Conservation (phyloP, 2,797 vertebrate genomes). For the Fundulus diaphanus region DNA sequence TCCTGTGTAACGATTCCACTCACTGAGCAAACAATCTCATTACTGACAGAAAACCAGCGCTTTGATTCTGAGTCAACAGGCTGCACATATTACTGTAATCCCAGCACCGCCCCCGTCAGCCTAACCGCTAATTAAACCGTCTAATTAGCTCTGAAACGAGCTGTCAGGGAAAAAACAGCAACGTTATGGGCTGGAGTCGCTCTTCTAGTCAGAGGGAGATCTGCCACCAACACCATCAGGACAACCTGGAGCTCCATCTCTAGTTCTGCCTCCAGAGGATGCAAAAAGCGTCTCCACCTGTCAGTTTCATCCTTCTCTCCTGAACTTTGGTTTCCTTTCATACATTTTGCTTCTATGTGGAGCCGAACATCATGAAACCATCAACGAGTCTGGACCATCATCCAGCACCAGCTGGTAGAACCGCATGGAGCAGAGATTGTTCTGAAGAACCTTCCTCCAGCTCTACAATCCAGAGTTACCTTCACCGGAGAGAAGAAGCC, state of each 20-base stretch:
- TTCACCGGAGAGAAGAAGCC: too few species aligned
- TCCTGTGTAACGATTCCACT: slow-evolving; percentile 16
- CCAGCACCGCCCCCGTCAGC: slow-evolving; percentile 47
- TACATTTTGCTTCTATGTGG: too few species aligned
- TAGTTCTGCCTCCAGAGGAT: background rate
- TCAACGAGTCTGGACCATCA: too few species aligned
- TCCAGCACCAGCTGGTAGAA: too few species aligned
- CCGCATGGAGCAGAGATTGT: background rate
- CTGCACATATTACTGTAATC: slow-evolving; percentile 39
- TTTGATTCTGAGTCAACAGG: slow-evolving; percentile 57
- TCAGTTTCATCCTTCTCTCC: background rate
- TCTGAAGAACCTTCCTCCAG: background rate
- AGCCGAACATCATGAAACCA: too few species aligned
- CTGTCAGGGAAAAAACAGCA: slow-evolving; percentile 38
- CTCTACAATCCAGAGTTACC: too few species aligned
- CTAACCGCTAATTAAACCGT: slow-evolving; percentile 56
- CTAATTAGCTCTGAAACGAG: slow-evolving; percentile 53
- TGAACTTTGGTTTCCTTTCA: background rate
- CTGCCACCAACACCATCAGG: too few species aligned
- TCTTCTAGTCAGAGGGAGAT: background rate
- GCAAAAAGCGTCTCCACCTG: background rate
- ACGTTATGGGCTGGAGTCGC: slow-evolving; percentile 34
- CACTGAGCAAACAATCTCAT: slow-evolving; percentile 46
- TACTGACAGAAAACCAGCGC: slow-evolving; percentile 20
- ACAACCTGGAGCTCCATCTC: background rate